Percentiles rank a stretch among this genome's conserved stretches.
Conservation (phyloP, 1,140 invertebrate genomes). For the Calycopis cecrops region DNA sequence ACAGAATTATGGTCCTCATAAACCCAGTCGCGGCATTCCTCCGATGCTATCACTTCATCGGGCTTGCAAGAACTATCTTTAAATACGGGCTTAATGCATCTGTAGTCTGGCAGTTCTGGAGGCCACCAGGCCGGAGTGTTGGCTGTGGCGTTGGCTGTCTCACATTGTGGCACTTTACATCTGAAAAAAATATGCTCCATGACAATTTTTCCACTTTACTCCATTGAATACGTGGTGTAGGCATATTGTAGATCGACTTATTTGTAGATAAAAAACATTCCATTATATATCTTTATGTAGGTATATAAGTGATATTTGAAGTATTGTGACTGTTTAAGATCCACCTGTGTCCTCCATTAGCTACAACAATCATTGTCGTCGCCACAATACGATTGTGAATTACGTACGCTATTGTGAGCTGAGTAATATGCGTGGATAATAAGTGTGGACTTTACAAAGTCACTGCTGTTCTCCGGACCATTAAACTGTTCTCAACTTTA, state of each 20-base stretch:
- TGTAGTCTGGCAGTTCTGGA: conserved; percentile 39
- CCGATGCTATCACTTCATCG: conserved; percentile 34
- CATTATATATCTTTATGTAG: too few relatives aligned
- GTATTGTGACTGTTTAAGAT: too few relatives aligned
- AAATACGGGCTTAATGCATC: conserved; percentile 29
- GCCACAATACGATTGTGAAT: neutral
- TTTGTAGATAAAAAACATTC: too few relatives aligned
- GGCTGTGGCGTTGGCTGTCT: conserved; percentile 18
- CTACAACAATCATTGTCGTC: too few relatives aligned
- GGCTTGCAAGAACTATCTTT: conserved; percentile 29
- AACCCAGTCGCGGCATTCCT: conserved; percentile 45
- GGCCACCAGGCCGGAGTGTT: conserved; percentile 31
- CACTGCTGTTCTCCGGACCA: too few relatives aligned
- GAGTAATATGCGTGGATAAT: neutral
- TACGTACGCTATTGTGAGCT: neutral
- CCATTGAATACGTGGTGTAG: too few relatives aligned
- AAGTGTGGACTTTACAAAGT: neutral
- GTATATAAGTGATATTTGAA: too few relatives aligned
- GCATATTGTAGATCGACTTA: too few relatives aligned
- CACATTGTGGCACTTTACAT: conserved; percentile 53
- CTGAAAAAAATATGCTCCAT: conserved; percentile 28
- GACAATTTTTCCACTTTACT: neutral
- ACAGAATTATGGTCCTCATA: conserved; percentile 48
- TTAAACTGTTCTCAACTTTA: too few relatives aligned
- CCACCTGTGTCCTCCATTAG: too few relatives aligned